Evolutionary conservation across 2,888 invertebrate genomes (phyloP).

Genomic region (Pammene aurita): DNA sequence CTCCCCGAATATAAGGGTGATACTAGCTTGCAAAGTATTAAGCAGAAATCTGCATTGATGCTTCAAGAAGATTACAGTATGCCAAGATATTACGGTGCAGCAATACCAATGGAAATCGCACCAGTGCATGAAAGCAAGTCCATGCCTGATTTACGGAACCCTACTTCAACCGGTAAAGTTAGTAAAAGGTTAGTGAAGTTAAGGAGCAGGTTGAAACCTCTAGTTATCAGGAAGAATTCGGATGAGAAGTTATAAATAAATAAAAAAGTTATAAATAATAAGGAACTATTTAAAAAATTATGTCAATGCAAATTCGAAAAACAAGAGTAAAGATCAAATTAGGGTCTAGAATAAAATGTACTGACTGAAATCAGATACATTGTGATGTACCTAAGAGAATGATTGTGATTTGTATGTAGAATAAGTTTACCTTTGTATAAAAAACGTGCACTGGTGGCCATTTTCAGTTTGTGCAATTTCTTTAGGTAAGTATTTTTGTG

Average conservation of each 20-base stretch:
- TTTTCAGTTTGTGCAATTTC: constrained; percentile 1
- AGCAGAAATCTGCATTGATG: constrained; percentile 80
- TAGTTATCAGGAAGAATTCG: constrained; percentile 76
- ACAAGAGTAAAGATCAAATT: not conserved
- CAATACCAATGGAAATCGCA: constrained; percentile 58
- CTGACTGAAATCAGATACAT: not conserved
- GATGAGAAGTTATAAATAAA: constrained; percentile 66
- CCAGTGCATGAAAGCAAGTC: constrained; percentile 77
- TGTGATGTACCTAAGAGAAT: constrained; percentile 6
- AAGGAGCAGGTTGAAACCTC: constrained; percentile 72
- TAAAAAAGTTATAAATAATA: too few relatives aligned
- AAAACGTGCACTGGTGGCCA: not conserved
- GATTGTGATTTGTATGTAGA: constrained; percentile 10
- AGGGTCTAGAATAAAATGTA: not conserved
- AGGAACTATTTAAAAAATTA: too few relatives aligned
- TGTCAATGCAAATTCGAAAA: not conserved
- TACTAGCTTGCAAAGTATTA: constrained; percentile 75
- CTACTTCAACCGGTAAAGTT: constrained; percentile 62
- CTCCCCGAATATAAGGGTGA: constrained; percentile 72
- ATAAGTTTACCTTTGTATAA: not conserved
- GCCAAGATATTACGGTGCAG: constrained; percentile 84
- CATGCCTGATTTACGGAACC: constrained; percentile 77
- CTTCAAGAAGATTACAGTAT: constrained; percentile 84
- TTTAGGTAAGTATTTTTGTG: not conserved
- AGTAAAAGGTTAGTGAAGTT: constrained; percentile 76